Base-by-base conservation (phyloP, 1,140 invertebrate species). In the Drosophila asahinai region DNA sequence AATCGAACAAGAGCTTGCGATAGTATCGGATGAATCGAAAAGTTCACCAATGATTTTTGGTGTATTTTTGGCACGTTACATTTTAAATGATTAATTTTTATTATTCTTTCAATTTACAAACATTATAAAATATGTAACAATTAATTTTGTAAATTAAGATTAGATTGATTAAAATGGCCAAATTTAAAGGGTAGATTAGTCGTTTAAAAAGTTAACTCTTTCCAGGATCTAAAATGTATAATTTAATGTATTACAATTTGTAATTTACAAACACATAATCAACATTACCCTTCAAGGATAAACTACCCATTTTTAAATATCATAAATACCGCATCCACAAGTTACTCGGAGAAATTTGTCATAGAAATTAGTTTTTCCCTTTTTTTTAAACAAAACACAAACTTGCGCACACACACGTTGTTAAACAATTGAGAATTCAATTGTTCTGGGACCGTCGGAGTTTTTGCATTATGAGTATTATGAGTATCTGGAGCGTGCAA, bases 401-500 rank as follows among this genome's bases (percentile, higher is more conserved):
- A 22, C 42, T 47, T 36, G 60, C 47, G 36, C 19, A 64, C 36
- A 59, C 59, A 62, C 43, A 48, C 40, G 40, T 58, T 60, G 36
- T 77, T 77, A 68, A 81, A 89, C 80, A 75, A 78, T 81, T 80
- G 81, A 42, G 33, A 14, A 25, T 68, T 82, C 66, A 65, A 61
- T 67, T 70, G 63, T 62, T 58, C 52, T 48, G 51, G 61, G 22
- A 19, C 38, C 55, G 8, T 40, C 19, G 9, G 14, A 55, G 12
- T 22, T n/a, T 36, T 6, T 11, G 40, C 36, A 57, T 40, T 40
- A 57, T 57, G 54, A 71, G 63, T 42, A 33, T 66, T 59, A 87
- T 92, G 83, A 92, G 84, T 72, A 89, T 92, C 74, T 91, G 74
- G 73, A 79, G 72, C 51, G 74, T 92, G n/a, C 65, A 70, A 63